These are phyloP conservation scores for Pandemis heparana DNA, from an alignment of 2,888 invertebrate species.

Conservation along the genomic window DNA sequence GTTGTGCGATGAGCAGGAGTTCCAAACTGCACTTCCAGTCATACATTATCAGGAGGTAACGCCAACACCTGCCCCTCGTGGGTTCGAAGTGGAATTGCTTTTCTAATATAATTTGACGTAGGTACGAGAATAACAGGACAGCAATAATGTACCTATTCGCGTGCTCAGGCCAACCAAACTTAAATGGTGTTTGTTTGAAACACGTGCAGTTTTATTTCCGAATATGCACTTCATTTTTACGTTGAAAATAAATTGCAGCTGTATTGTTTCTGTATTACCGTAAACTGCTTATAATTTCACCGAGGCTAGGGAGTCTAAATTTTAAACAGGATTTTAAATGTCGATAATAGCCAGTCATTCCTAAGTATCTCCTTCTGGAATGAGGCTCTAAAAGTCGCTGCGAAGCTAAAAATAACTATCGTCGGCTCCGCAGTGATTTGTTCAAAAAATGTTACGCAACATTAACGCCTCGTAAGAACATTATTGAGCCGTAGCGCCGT, in stretches of 20 bases:
- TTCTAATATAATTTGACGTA: constrained; percentile 33
- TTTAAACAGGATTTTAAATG: too few relatives aligned
- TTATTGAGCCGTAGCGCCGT: constrained; percentile 5
- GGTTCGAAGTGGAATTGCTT: constrained; percentile 38
- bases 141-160: constrained; percentile 7
- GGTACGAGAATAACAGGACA: constrained; percentile 21
- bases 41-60: constrained; percentile 29
- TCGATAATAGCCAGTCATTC: too few relatives aligned
- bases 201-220: not conserved
- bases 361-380: not conserved
- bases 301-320: not conserved
- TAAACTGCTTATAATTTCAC: not conserved
- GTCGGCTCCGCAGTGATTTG: not conserved
- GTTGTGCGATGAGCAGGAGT: constrained; percentile 14
- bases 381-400: not conserved
- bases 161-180: constrained; percentile 2
- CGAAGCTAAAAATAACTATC: not conserved
- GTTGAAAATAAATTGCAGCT: not conserved
- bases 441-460: constrained; percentile 1
- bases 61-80: constrained; percentile 40
- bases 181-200: constrained; percentile 2
- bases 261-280: not conserved
- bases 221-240: not conserved
- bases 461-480: constrained; percentile 3
- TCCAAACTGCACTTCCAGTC: constrained; percentile 36